phyloP scores from a whole-genome alignment of 2,888 invertebrate genomes.

The Caenorhabditis uteleia region DNA sequence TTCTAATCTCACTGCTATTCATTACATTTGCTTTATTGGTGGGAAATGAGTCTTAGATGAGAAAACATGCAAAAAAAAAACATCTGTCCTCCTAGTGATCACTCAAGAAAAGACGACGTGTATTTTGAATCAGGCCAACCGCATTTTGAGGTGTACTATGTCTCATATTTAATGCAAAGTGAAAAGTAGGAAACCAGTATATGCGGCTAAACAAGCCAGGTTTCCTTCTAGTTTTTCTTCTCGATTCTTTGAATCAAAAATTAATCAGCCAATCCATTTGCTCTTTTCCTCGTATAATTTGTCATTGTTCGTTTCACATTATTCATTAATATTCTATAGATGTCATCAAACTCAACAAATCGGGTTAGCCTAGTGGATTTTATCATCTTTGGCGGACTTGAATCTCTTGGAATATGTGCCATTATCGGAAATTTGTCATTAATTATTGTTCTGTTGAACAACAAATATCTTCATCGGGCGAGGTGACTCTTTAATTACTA shows the following conservation, averaged over 20 bases:
- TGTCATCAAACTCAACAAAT: constrained; percentile 39
- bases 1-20: too few species aligned
- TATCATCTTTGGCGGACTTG: constrained; percentile 47
- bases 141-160: too few species aligned
- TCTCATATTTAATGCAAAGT: too few species aligned
- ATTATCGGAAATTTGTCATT: constrained; percentile 62
- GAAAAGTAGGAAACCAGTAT: too few species aligned
- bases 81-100: too few species aligned
- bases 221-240: not conserved
- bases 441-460: constrained; percentile 60
- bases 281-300: not conserved
- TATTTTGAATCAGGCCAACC: too few species aligned
- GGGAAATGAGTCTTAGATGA: too few species aligned
- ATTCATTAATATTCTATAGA: constrained; percentile 8
- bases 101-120: too few species aligned
- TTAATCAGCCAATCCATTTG: not conserved
- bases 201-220: not conserved
- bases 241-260: not conserved
- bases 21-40: too few species aligned
- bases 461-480: constrained; percentile 64
- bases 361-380: constrained; percentile 43
- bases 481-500: constrained; percentile 38
- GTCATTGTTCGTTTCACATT: constrained; percentile 3
- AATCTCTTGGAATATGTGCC: constrained; percentile 60
- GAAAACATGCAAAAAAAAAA: too few species aligned